Percentiles rank a stretch among this genome's conserved stretches.
Evolutionary conservation across 2,888 invertebrate species (phyloP).

Genomic region (Papilio protenor): DNA sequence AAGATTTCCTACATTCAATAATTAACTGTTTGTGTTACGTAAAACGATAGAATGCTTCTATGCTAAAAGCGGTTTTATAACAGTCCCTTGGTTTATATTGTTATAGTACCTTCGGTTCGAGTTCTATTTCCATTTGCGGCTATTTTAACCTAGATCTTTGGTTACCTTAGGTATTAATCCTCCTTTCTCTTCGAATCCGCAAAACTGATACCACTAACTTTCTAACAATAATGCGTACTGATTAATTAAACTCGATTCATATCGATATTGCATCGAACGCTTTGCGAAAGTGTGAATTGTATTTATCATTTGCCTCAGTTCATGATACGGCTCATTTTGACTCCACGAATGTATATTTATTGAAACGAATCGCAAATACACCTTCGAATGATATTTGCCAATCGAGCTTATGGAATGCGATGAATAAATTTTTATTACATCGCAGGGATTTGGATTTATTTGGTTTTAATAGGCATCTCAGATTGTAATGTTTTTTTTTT

Average conservation of each 20-base stretch:
- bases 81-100: conserved; percentile 43
- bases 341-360: conserved; percentile 50
- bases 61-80: not conserved
- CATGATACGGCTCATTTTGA: conserved; percentile 55
- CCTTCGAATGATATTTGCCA: conserved; percentile 6
- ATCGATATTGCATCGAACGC: conserved; percentile 59
- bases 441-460: not conserved
- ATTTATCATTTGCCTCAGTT: conserved; percentile 45
- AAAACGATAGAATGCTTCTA: not conserved
- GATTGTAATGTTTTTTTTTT: conserved; percentile 6
- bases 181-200: conserved; percentile 76
- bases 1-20: not conserved
- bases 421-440: conserved; percentile 21
- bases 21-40: not conserved
- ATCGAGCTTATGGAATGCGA: conserved; percentile 13
- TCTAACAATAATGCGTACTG: conserved; percentile 78
- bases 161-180: conserved; percentile 61
- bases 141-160: conserved; percentile 61
- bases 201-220: conserved; percentile 69
- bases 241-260: conserved; percentile 81
- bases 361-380: conserved; percentile 41
- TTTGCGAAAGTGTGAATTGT: conserved; percentile 60
- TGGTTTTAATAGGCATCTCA: not conserved
- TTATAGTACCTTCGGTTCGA: conserved; percentile 54
- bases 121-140: conserved; percentile 59